Evolutionary conservation across 2,113 vertebrate species (phyloP).

Genomic region (Pseudopodoces humilis): DNA sequence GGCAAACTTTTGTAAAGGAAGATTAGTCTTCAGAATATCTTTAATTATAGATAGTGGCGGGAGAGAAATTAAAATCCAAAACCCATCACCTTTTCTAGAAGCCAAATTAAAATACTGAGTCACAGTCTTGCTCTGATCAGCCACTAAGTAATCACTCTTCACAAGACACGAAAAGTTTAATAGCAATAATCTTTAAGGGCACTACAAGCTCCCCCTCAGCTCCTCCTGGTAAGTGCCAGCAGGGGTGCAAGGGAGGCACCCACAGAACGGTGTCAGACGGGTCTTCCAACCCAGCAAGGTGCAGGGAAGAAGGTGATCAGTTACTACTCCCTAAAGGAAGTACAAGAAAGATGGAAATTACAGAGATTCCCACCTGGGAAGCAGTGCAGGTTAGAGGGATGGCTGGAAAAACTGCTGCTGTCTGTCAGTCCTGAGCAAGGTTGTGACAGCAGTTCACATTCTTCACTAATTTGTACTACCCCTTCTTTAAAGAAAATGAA

Average conservation of each 20-base stretch:
- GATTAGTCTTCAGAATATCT: not conserved
- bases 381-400: not conserved
- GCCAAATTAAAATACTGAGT: not conserved
- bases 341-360: not conserved
- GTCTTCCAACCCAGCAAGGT: not conserved
- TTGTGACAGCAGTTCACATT: not conserved
- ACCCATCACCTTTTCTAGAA: not conserved
- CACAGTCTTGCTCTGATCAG: not conserved
- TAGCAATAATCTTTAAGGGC: not conserved
- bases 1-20: not conserved
- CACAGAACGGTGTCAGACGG: rapidly evolving
- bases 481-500: not conserved
- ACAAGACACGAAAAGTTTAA: not conserved
- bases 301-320: not conserved
- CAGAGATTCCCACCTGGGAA: not conserved
- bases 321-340: not conserved
- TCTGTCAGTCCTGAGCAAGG: not conserved
- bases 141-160: not conserved
- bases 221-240: rapidly evolving
- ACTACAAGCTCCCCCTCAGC: not conserved
- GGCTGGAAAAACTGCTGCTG: not conserved
- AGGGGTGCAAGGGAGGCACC: not conserved
- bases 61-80: not conserved
- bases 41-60: not conserved
- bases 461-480: not conserved